Evolutionary conservation across 2,888 invertebrate genomes (phyloP), one percentile per base, ranked within the genome.

Genomic region (Aporophyla nigra): DNA sequence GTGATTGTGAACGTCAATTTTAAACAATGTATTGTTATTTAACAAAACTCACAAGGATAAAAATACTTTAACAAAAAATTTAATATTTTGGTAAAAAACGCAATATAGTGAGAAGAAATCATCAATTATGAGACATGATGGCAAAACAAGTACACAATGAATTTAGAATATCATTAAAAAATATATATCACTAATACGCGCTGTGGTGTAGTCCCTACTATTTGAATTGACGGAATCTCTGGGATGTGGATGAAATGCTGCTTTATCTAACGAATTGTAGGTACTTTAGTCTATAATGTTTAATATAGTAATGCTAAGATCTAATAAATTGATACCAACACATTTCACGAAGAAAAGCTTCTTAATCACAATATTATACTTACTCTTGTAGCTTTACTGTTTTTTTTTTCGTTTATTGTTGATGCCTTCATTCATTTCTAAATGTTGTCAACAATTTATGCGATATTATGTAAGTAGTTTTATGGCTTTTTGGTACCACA

Each of bases 331-430:
- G 5, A 76, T 71, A 79, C 53, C 19, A 63, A 65, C 73, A 83
- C 56, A 58, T 71, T 70, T 76, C 87, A 86, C 86, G 24, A 80
- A 80, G 49, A 83, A 76, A 51, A 56, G 78, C 87, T 83, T 87
- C 40, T 74, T 33, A 68, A 76, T 85, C 76, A 85, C 81, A 46
- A 43, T 59, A 68, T n/a, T 67, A 49, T 73, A 74, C 5, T 10
- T 62, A 56, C 12, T 27, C 49, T 68, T 54, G 49, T 83, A 85
- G 83, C 69, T 74, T 68, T 73, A 4, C 10, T 46, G 43, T 46
- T 46, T 46, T 43, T 46, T 12, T 46, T 46, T 46, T 12, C 10
- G 10, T 46, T 63, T 6, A 19, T 40, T 46, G 21, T 67, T 61
- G 5, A 54, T 24, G 7, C 12, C 5, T 43, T 46, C n/a, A 12